A percentile compares a stretch with the other conserved stretches of the same genome.
phyloP scores from a whole-genome alignment of 2,888 invertebrate species.

The Acanthosoma haemorrhoidale region DNA sequence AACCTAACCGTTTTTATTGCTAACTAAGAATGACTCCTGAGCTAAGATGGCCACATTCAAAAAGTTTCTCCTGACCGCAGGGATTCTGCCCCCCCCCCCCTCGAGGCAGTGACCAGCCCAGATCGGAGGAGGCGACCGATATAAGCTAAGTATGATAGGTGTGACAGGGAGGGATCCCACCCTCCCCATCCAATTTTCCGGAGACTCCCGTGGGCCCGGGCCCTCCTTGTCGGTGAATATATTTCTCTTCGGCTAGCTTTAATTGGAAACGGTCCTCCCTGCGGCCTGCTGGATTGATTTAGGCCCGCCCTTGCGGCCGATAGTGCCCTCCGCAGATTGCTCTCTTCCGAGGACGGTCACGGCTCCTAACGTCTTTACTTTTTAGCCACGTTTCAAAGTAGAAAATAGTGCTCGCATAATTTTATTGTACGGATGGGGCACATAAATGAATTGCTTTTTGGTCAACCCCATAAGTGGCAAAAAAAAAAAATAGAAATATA shows the following conservation, averaged over 20 bases:
- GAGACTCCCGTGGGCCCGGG: neutral
- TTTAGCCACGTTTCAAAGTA: no score
- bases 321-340: conserved; percentile 4
- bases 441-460: no score
- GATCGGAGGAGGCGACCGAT: neutral
- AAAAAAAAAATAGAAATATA: no score
- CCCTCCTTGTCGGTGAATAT: neutral
- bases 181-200: conserved; percentile 10
- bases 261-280: conserved; percentile 5
- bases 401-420: no score
- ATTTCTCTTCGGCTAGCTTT: conserved; percentile 14
- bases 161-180: neutral
- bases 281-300: conserved; percentile 4
- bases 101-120: neutral
- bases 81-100: no score
- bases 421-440: no score
- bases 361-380: neutral
- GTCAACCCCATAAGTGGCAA: no score
- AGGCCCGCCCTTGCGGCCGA: neutral
- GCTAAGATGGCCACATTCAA: no score
- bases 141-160: conserved; percentile 1
- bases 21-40: no score
- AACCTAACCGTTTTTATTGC: no score
- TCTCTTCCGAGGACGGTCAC: conserved; percentile 6
- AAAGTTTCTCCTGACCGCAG: no score